Evolutionary conservation across 2,888 invertebrate species (phyloP).

Genomic region (Hirtodrosophila alboralis): DNA sequence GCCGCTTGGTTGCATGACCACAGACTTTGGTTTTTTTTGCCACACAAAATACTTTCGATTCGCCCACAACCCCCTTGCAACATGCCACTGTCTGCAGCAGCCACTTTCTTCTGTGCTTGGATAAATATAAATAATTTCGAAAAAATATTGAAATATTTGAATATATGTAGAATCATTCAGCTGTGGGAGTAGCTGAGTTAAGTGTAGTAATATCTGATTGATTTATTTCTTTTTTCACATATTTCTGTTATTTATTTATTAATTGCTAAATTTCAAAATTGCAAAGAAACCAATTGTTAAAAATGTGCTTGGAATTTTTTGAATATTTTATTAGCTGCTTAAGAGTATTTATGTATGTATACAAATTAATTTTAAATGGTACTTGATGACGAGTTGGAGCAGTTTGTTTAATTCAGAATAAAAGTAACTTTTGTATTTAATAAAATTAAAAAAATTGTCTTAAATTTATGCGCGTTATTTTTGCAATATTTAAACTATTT

Average conservation of each 20-base stretch:
- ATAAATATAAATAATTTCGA: conserved; percentile 30
- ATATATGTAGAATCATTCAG: conserved; percentile 13
- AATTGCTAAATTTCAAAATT: conserved; percentile 44
- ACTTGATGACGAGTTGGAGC: too few relatives aligned
- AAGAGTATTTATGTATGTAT: conserved; percentile 21
- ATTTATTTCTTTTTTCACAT: conserved; percentile 51
- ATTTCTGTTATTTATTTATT: conserved; percentile 54
- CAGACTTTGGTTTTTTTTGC: conserved; percentile 16
- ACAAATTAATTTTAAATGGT: too few relatives aligned
- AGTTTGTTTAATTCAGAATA: too few relatives aligned
- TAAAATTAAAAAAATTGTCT: too few relatives aligned
- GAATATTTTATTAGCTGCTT: conserved; percentile 27
- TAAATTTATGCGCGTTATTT: too few relatives aligned
- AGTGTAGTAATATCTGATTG: conserved; percentile 50
- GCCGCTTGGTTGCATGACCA: conserved; percentile 17
- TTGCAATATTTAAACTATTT: too few relatives aligned
- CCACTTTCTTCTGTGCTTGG: conserved; percentile 22
- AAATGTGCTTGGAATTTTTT: conserved; percentile 7
- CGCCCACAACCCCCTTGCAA: background rate
- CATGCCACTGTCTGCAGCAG: background rate
- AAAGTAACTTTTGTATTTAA: too few relatives aligned
- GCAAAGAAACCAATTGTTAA: conserved; percentile 21
- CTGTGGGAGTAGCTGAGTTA: conserved; percentile 20
- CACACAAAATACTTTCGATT: conserved; percentile 29
- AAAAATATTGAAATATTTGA: background rate